Evolutionary conservation across 2,113 vertebrate species (phyloP).

Genomic region (Corythornis vintsioides): DNA sequence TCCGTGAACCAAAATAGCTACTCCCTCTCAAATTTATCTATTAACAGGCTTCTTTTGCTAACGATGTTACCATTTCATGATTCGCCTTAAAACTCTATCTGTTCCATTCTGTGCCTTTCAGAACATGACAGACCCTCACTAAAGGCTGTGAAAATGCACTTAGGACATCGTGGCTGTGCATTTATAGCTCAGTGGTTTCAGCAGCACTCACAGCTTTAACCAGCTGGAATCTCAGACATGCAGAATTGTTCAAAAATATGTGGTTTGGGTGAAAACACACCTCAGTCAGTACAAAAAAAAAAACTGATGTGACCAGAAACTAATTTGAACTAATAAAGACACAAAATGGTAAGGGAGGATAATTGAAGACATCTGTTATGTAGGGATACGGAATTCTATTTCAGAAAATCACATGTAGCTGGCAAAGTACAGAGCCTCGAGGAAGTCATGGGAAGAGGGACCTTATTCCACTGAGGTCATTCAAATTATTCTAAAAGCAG

Average conservation of each 20-base stretch:
- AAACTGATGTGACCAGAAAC: neutral
- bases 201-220: neutral
- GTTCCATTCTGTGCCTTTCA: neutral
- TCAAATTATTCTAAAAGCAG: constrained; percentile 3
- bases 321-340: neutral
- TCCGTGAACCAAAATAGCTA: constrained; percentile 19
- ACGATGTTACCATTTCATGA: neutral
- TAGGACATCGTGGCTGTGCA: neutral
- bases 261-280: neutral
- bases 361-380: neutral
- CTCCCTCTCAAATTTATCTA: constrained; percentile 9
- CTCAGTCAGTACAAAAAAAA: neutral
- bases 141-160: neutral
- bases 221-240: neutral
- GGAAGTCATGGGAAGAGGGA: neutral
- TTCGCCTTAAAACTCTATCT: neutral
- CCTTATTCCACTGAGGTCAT: neutral
- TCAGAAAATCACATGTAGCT: neutral
- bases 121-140: neutral
- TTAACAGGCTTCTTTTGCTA: constrained; percentile 7
- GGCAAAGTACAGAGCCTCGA: neutral
- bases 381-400: neutral
- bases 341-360: neutral
- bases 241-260: neutral
- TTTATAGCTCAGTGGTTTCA: neutral